Evolutionary conservation across 2,888 invertebrate genomes (phyloP), one percentile per base, ranked within the genome.

Genomic region (Chrysolina haemoptera): DNA sequence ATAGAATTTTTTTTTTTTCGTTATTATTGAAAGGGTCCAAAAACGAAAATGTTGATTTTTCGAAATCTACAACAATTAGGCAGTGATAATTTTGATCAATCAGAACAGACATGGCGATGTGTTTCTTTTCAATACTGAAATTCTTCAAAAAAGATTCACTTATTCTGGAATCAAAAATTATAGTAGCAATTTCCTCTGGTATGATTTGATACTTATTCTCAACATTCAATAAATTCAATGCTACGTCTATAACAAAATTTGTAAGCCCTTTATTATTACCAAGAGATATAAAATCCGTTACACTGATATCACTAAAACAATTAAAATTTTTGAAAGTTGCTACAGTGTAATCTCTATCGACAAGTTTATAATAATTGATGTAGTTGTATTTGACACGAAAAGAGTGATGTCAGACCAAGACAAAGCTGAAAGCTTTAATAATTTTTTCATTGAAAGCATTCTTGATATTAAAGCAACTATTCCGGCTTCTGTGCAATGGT

Each of bases 291-390:
- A 59, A 69, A 62, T 69, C 62, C 2, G 69, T 43, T 14, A 69
- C n/a, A 62, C 43, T 62, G 43, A 43, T 59, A 12, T 46, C 11
- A 20, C 18, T 70, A 22, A 22, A 63, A 70, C 62, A 62, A 62
- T 70, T 63, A 0, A 70, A 48, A 48, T 50, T 16, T n/a, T 50
- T 48, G 16, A 63, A 70, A 46, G 11, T 63, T 12, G 50, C 70
- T 11, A 63, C 63, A 1, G 43, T 16, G 18, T 63, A 62, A 55
- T 59, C 59, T 46, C 59, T 62, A 11, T 20, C 41, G 62, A 8
- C 8, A 11, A 16, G 40, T 20, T n/a, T 53, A n/a, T 71, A 71
- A 62, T 67, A 62, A 62, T 71, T 40, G 9, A 67, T 62, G 18
- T n/a, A n/a, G n/a, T n/a, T n/a, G n/a, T n/a, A n/a, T n/a, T n/a